These are phyloP conservation scores for Planococcus citri DNA, from an alignment of 1,140 invertebrate genomes.

Conservation along the genomic window DNA sequence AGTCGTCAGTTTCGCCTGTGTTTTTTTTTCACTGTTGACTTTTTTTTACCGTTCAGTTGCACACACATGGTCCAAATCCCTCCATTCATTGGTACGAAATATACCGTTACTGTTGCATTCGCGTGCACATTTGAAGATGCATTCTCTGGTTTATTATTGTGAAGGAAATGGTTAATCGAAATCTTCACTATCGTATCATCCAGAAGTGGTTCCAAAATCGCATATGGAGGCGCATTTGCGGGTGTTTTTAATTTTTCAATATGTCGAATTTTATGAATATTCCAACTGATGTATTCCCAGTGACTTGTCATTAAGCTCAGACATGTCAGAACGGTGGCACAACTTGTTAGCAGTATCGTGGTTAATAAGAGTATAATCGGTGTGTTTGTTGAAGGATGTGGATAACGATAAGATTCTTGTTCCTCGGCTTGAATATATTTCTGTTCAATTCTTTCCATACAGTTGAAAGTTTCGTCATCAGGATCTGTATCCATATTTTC, in stretches of 20 bases:
- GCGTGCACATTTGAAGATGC: background rate
- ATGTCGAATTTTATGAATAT: background rate
- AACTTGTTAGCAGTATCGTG: background rate
- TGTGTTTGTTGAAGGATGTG: background rate
- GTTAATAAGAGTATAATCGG: background rate
- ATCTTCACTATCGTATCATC: background rate
- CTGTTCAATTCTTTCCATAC: background rate
- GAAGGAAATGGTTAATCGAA: background rate
- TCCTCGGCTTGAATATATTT: background rate
- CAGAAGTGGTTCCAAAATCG: background rate
- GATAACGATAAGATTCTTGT: background rate
- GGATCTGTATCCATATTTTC: background rate
- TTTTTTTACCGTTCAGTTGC: constrained; percentile 50
- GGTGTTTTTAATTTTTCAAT: background rate
- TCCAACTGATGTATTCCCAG: constrained; percentile 10
- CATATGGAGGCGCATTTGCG: background rate
- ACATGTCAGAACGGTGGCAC: background rate
- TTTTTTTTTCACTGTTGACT: background rate
- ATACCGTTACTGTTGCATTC: constrained; percentile 37
- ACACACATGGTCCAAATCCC: constrained; percentile 77
- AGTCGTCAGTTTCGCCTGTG: background rate
- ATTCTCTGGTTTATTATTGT: background rate
- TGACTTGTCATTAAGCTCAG: background rate
- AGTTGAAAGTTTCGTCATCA: background rate
- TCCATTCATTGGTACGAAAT: constrained; percentile 69